phyloP scores from a whole-genome alignment of 2,888 invertebrate species.

The Zaprionus obscuricornis region DNA sequence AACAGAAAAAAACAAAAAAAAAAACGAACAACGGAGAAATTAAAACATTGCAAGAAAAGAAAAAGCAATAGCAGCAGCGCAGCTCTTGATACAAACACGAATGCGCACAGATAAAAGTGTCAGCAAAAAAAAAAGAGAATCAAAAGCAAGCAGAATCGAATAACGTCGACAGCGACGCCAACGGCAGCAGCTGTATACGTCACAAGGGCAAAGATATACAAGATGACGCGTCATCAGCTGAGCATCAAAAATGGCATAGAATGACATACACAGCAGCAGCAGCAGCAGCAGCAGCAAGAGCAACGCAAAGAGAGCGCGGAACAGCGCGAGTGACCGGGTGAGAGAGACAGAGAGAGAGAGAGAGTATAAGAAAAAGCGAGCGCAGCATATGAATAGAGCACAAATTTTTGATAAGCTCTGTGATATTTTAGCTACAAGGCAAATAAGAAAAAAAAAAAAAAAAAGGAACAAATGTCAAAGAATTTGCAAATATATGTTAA shows the following conservation, averaged over 20 bases:
- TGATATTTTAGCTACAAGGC: constrained; percentile 1
- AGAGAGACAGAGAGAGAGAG: background rate
- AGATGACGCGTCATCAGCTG: constrained; percentile 58
- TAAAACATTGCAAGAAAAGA: no score
- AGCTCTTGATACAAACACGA: no score
- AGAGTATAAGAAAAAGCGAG: background rate
- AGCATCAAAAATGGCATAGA: constrained; percentile 11
- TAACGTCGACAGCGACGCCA: background rate
- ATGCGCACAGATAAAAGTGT: no score
- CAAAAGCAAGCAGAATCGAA: background rate
- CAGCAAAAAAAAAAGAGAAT: no score
- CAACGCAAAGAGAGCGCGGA: background rate
- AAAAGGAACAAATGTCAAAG: background rate
- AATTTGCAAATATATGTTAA: background rate
- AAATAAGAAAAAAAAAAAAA: constrained; percentile 1
- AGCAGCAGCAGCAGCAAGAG: no score
- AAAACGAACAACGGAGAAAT: no score
- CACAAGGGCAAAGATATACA: constrained; percentile 42
- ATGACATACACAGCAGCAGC: no score
- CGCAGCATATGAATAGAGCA: no score
- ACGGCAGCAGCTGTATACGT: constrained; percentile 43
- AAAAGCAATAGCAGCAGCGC: no score
- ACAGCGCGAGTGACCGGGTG: background rate
- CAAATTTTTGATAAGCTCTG: constrained; percentile 31
- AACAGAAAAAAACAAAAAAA: no score